Evolutionary conservation across 1,140 invertebrate genomes (phyloP).

Genomic region (Batillaria attramentaria): DNA sequence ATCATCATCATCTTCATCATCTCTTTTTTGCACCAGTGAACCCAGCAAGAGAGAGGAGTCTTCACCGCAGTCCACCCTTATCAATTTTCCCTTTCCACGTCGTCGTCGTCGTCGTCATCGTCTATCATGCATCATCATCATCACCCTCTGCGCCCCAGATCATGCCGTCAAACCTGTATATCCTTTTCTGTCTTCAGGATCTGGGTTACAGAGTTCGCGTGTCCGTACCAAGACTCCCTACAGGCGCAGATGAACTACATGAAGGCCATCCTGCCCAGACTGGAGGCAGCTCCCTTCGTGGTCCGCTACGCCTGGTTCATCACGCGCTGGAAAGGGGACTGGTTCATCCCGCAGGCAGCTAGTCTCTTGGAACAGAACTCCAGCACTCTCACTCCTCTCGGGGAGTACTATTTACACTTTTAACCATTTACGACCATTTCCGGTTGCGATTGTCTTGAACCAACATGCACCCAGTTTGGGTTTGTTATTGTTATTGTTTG

Average conservation of each 20-base stretch:
- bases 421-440: no score
- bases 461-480: no score
- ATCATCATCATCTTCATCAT: no score
- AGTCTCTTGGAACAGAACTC: conserved; percentile 17
- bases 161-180: background rate
- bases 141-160: background rate
- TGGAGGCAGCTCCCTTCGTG: conserved; percentile 9
- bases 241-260: background rate
- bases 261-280: conserved; percentile 8
- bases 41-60: no score
- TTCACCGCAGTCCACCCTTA: no score
- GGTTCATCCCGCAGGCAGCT: conserved; percentile 1
- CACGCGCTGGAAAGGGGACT: conserved; percentile 7
- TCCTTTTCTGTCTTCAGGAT: background rate
- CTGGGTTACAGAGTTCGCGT: background rate
- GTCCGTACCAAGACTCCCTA: background rate
- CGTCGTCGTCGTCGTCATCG: no score
- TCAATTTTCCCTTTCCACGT: no score
- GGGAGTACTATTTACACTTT: conserved; percentile 15
- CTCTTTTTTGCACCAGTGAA: no score
- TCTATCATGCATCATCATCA: no score
- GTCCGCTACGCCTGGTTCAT: conserved; percentile 38
- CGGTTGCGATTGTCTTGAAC: no score
- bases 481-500: no score
- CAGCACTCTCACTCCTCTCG: conserved; percentile 24